phyloP scores from a whole-genome alignment of 2,888 invertebrate genomes.

The Drosophila bunnanda region DNA sequence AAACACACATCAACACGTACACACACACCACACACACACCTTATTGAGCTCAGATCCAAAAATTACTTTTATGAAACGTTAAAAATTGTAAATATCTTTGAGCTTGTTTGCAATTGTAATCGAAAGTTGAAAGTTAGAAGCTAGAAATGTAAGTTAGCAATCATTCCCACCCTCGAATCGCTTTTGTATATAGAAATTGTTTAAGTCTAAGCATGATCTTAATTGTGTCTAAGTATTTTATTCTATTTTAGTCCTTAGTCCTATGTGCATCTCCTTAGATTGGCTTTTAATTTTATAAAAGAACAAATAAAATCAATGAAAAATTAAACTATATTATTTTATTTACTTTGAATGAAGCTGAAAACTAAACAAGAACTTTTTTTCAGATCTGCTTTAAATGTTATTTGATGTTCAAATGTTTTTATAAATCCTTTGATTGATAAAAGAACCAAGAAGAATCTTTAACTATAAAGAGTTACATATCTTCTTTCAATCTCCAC shows the following conservation, averaged over 20 bases:
- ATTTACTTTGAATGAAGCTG: not conserved
- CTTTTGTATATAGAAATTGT: constrained; percentile 66
- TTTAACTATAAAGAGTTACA: too few relatives aligned
- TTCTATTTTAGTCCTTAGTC: constrained; percentile 47
- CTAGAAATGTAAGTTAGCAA: constrained; percentile 21
- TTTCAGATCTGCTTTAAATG: not conserved
- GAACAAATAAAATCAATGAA: constrained; percentile 56
- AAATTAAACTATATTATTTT: constrained; percentile 7
- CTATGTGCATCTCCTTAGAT: constrained; percentile 47
- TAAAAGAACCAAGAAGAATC: too few relatives aligned
- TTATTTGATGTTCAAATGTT: not conserved
- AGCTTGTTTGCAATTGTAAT: constrained; percentile 37
- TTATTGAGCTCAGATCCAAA: constrained; percentile 74
- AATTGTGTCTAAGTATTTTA: constrained; percentile 45
- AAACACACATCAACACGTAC: constrained; percentile 5
- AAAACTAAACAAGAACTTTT: not conserved
- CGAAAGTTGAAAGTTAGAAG: constrained; percentile 24
- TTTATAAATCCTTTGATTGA: rapidly evolving
- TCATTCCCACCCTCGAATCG: constrained; percentile 42
- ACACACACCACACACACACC: constrained; percentile 36
- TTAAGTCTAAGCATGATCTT: constrained; percentile 61
- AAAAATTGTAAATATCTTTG: constrained; percentile 43
- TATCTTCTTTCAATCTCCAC: not conserved
- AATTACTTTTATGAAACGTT: constrained; percentile 61
- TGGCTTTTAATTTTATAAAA: constrained; percentile 56